Base-by-base conservation (phyloP, 1,140 invertebrate genomes). In the Mactra quadrangularis region DNA sequence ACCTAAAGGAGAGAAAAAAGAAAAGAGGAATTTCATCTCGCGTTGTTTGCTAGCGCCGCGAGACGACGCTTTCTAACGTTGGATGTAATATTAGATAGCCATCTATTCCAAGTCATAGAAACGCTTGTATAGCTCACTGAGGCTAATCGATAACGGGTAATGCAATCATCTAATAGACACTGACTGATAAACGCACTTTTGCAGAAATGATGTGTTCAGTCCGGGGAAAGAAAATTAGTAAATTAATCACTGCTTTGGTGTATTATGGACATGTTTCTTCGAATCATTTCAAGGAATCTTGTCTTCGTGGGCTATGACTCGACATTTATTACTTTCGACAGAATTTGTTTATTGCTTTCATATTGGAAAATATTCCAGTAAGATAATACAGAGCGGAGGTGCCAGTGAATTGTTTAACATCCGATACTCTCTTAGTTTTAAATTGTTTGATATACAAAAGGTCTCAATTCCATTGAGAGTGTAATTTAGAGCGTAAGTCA, bases 201-300 rank as follows among this genome's bases (percentile, higher is more conserved):
- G 71, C 71, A 74, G 31, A 74, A 57, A 52, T 74, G 71, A 74
- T 75, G 50, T 55, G 72, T 53, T 57, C 29, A 60, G 55, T 17
- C 72, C 41, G 11, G 0, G 55, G 38, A 27, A 33, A 57, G 35
- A 62, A 59, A 75, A 75, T 75, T 75, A 75, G 72, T 57, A 75
- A 75, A 75, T 75, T 75, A 75, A 75, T 75, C 72, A 60, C 57
- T 60, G 72, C 72, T 59, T 47, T 75, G 57, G 72, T 75, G 60
- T 55, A 75, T 38, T 75, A 75, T 75, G 59, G 72, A 75, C 72
- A 75, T 75, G 50, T 75, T 75, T 75, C 57, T 19, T 35, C 52
- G 70, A 15, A 55, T 60, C 29, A 57, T 75, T 55, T 60, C 53
- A 35, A 47, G 38, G 31, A 47, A 75, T 25, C 29, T 13, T 19